These are phyloP conservation scores for Cydia pomonella DNA, from an alignment of 1,140 invertebrate species.

Conservation along the genomic window DNA sequence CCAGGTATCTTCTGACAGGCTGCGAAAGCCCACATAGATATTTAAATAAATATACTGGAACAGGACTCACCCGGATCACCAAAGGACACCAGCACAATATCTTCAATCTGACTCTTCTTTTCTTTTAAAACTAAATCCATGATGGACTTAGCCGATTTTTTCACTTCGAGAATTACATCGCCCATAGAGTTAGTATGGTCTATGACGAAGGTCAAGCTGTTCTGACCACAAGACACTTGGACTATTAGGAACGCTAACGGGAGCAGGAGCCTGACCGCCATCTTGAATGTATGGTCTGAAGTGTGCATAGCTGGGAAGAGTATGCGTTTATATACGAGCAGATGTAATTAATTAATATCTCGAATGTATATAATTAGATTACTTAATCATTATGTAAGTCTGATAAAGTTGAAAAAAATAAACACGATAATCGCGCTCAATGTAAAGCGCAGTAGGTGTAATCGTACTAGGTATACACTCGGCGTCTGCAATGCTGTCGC, in stretches of 20 bases:
- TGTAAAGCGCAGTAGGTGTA: too few species aligned
- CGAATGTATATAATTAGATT: too few species aligned
- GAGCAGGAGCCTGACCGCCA: constrained; percentile 81
- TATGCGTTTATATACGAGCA: too few species aligned
- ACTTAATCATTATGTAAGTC: too few species aligned
- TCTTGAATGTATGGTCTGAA: constrained; percentile 77
- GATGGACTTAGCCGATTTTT: constrained; percentile 82
- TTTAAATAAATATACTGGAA: too few species aligned
- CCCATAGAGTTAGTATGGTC: constrained; percentile 87
- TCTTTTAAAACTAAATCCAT: constrained; percentile 80
- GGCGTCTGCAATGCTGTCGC: too few species aligned
- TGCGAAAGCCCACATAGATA: too few species aligned
- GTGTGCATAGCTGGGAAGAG: not conserved
- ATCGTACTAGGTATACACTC: too few species aligned
- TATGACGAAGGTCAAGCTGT: constrained; percentile 85
- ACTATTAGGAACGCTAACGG: constrained; percentile 69
- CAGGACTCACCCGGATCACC: constrained; percentile 83
- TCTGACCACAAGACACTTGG: constrained; percentile 43
- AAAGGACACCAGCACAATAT: constrained; percentile 87
- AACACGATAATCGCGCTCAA: too few species aligned
- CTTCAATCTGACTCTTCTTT: constrained; percentile 81
- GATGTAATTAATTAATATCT: too few species aligned
- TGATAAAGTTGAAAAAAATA: too few species aligned
- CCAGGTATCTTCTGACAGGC: too few species aligned
- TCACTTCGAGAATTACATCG: constrained; percentile 83